Evolutionary conservation across 2,113 vertebrate species (phyloP).

Genomic region (Tachycineta bicolor): DNA sequence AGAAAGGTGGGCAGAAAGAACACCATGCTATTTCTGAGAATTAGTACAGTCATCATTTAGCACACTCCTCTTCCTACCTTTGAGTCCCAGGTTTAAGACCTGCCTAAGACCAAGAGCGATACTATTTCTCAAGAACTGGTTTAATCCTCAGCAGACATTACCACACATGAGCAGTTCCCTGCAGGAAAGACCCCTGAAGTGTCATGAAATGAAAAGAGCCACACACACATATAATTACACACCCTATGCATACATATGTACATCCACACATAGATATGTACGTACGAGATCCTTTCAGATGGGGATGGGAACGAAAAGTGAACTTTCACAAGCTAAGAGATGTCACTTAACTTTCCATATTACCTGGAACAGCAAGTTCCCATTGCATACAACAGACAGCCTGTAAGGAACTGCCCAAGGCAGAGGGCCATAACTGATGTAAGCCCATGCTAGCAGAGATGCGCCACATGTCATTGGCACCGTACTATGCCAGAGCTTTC

Average conservation of each 20-base stretch:
- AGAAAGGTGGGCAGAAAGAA: not conserved
- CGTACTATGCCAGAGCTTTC: not conserved
- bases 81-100: not conserved
- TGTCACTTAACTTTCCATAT: not conserved
- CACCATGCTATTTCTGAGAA: not conserved
- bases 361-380: not conserved
- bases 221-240: not conserved
- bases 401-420: not conserved
- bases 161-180: rapidly evolving
- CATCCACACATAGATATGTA: rapidly evolving
- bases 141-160: not conserved
- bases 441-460: not conserved
- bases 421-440: not conserved
- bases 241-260: rapidly evolving
- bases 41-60: not conserved
- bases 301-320: not conserved
- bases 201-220: not conserved
- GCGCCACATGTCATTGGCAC: not conserved
- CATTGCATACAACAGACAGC: not conserved
- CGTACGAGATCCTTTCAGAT: rapidly evolving
- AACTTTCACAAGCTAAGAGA: not conserved
- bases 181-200: not conserved
- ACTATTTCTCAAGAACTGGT: not conserved
- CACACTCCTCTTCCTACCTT: not conserved
- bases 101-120: not conserved